Conservation (phyloP, 2,113 vertebrate genomes). For the Etheostoma cragini region DNA sequence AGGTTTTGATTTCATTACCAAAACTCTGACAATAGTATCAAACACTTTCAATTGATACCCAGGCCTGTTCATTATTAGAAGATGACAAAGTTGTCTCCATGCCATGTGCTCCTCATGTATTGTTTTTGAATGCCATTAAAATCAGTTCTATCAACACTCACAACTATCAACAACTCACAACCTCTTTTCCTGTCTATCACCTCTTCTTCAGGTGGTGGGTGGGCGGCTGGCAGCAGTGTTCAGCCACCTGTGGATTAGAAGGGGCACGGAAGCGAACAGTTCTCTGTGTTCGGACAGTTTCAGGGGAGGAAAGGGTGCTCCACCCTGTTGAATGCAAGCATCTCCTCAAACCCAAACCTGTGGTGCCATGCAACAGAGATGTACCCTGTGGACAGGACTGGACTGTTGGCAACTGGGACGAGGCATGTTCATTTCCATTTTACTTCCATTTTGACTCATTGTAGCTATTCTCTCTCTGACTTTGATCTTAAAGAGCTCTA, state of each 20-base stretch:
- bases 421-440: conserved; percentile 77
- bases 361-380: conserved; percentile 92
- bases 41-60: background rate
- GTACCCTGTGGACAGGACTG: conserved; percentile 92
- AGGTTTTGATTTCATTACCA: conserved; percentile 3
- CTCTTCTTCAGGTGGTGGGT: conserved; percentile 92
- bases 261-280: conserved; percentile 92
- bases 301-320: conserved; percentile 92
- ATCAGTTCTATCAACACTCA: background rate
- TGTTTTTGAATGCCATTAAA: background rate
- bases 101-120: background rate
- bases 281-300: conserved; percentile 91
- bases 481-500: background rate
- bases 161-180: too few relatives aligned
- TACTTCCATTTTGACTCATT: background rate
- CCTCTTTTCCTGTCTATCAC: background rate
- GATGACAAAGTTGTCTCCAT: background rate
- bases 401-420: conserved; percentile 92
- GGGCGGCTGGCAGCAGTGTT: conserved; percentile 96
- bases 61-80: background rate
- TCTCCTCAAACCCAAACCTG: conserved; percentile 91
- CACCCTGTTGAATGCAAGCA: conserved; percentile 89
- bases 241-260: conserved; percentile 87
- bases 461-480: background rate
- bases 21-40: conserved; percentile 3